Percentiles rank a stretch among this genome's conserved stretches.
Conservation (phyloP, 2,888 invertebrate genomes). For the Erannis defoliaria region DNA sequence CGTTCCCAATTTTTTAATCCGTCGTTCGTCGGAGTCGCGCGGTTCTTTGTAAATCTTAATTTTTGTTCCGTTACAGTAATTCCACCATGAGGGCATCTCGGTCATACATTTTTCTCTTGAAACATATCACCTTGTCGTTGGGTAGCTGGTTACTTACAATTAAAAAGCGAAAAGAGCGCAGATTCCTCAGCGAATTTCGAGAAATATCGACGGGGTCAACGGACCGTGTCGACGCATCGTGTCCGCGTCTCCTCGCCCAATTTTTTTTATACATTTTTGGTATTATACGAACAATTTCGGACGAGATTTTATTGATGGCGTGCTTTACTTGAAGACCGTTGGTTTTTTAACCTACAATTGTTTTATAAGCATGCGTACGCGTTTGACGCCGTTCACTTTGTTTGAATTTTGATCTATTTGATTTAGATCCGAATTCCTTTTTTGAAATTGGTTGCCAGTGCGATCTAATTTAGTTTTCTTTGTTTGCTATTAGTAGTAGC, state of each 20-base stretch:
- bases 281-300: slow-evolving; percentile 70
- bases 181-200: slow-evolving; percentile 83
- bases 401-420: not conserved
- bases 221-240: slow-evolving; percentile 82
- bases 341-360: slow-evolving; percentile 30
- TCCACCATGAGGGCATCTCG: slow-evolving; percentile 67
- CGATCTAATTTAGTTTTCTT: not conserved
- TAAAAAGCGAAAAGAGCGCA: slow-evolving; percentile 84
- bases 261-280: slow-evolving; percentile 72
- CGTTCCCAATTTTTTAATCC: slow-evolving; percentile 62
- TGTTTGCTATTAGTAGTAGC: not conserved
- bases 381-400: not conserved
- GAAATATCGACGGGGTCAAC: slow-evolving; percentile 84
- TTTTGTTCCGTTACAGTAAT: slow-evolving; percentile 80
- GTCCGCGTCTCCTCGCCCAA: slow-evolving; percentile 74
- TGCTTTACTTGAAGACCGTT: slow-evolving; percentile 47
- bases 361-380: slow-evolving; percentile 14
- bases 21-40: slow-evolving; percentile 57
- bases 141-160: slow-evolving; percentile 82
- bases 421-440: not conserved
- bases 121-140: slow-evolving; percentile 82
- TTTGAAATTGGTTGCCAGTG: not conserved
- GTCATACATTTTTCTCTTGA: slow-evolving; percentile 73
- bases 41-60: slow-evolving; percentile 76
- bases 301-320: slow-evolving; percentile 61